These are phyloP conservation scores for Chlamydotis undulata DNA, from an alignment of 2,113 vertebrate genomes.

Conservation along the genomic window DNA sequence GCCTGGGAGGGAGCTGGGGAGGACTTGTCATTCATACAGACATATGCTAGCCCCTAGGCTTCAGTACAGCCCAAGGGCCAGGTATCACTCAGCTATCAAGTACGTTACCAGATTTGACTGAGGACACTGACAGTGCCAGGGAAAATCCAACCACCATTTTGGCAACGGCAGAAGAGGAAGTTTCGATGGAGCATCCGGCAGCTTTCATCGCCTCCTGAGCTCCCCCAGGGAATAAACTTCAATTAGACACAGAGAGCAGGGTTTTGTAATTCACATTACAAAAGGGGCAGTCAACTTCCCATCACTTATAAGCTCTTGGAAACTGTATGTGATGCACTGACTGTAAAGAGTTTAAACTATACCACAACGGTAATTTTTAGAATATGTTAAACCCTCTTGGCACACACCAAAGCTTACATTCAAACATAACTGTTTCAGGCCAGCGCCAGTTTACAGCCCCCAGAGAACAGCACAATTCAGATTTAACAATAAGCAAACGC, in stretches of 20 bases:
- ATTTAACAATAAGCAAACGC: background rate
- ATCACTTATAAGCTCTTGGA: background rate
- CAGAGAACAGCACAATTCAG: background rate
- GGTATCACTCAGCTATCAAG: background rate
- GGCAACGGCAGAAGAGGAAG: background rate
- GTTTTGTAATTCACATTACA: background rate
- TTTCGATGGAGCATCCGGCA: background rate
- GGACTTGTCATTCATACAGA: background rate
- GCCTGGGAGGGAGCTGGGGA: background rate
- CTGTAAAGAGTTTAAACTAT: background rate
- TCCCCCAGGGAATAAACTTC: background rate
- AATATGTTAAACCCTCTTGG: background rate
- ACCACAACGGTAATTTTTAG: conserved; percentile 15
- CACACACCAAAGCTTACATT: background rate
- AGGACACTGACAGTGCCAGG: background rate
- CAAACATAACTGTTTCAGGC: background rate
- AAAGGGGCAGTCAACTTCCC: conserved; percentile 9
- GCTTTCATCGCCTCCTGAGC: background rate
- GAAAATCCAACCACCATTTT: background rate
- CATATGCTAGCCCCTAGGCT: background rate
- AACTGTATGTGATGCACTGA: background rate
- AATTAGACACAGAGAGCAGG: background rate
- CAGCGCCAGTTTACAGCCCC: background rate
- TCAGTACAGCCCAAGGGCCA: background rate
- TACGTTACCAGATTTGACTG: background rate